Base-by-base conservation (phyloP, 2,888 invertebrate species). In the Tiliacea aurago region DNA sequence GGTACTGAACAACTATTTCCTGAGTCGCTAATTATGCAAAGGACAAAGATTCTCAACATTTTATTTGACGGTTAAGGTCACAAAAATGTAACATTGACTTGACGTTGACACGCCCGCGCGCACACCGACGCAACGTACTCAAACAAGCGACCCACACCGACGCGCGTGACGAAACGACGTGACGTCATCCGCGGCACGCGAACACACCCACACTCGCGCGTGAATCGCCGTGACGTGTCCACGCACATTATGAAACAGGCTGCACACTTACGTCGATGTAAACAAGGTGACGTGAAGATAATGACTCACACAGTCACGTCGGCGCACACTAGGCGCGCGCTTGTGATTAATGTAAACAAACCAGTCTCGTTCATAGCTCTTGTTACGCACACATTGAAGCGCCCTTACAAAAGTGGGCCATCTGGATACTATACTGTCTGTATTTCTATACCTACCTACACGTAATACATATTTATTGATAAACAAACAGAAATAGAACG, bases 1-100 rank as follows among this genome's bases (percentile, higher is more conserved):
- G 37, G 37, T 37, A 67, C 55, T 51, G 11, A 0, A n/a, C 33
- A 66, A 75, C 62, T 71, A 63, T 65, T 83, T 78, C 77, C 81
- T 84, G 66, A 79, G 72, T 84, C 74, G 37, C 66, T 76, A 88
- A 89, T 91, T 90, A 92, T 88, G 86, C 88, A 90, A 93, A 94
- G 91, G 91, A 94, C 92, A 92, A 91, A 91, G 89, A 87, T 83
- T 84, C 84, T 73, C 78, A 68, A 80, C 86, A 93, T 28, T 28
- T 28, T 92, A 91, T 91, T 93, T 90, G 90, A 91, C 94, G 95
- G 96, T 95, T 95, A 96, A 96, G 96, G 96, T 96, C 96, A 96
- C 94, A 95, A 95, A 95, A 96, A 95, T 95, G 94, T 95, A 95
- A 94, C 95, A 94, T 95, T 94, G 95, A 91, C 91, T 91, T 91